Evolutionary conservation across 2,797 vertebrate genomes (phyloP), one percentile per base, ranked within the genome.

Genomic region (Propithecus deckenii): DNA sequence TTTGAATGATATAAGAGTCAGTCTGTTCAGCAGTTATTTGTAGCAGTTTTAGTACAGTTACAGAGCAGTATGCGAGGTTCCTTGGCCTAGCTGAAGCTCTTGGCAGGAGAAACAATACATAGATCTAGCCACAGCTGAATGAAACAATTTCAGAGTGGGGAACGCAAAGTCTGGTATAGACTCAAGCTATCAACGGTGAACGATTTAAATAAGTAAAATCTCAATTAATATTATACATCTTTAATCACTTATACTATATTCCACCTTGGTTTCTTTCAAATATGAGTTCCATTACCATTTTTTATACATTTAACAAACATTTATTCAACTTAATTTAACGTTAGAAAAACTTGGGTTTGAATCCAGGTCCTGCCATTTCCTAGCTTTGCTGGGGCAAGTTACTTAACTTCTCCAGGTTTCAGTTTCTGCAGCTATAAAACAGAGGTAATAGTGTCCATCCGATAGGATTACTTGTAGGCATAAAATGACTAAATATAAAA

Each of bases 1-100:
- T 97, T 96, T 97, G 86, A 97, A 93, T 98, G 97, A 97, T 97
- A 74, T 61, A 88, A 96, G 96, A 86, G 84, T 89, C 52, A 89
- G 86, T 95, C 57, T 97, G 71, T 91, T 91, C 92, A 88, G 91
- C 80, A 94, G 87, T 96, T 95, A 96, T 93, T 97, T 94, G 95
- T 80, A 94, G 85, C 41, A 59, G 48, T 94, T 97, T 96, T 89
- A 97, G 89, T 96, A 71, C 67, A 90, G 94, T 93, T 96, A 94
- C 71, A 89, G 86, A 87, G 78, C 74, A 93, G 84, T 75, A 65
- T 97, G 93, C 57, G 88, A 71, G 57, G 78, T 74, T 97, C 43
- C 79, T 46, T 75, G 75, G 85, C 83, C 93, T 93, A 61, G 32
- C 78, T 96, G 86, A 86, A 35, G 61, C 93, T 97, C 72, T 93